Evolutionary conservation across 1,140 invertebrate species (phyloP).

Genomic region (Hormaphis cornu): DNA sequence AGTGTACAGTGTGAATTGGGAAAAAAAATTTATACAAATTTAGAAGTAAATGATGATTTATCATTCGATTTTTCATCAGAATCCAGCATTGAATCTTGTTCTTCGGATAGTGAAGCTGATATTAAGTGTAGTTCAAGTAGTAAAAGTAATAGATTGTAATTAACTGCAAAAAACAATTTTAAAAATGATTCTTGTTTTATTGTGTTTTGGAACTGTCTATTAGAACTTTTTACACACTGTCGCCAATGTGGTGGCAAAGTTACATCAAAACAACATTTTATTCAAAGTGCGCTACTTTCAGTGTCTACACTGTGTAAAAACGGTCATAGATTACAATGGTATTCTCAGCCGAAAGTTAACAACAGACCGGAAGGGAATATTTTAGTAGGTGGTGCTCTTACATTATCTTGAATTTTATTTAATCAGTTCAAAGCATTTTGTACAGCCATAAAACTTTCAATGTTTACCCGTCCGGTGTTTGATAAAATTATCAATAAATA

Average conservation of each 20-base stretch:
- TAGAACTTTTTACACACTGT: slow-evolving; percentile 3
- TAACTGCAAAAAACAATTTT: not conserved
- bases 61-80: not conserved
- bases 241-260: not conserved
- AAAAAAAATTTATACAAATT: not conserved
- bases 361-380: slow-evolving; percentile 5
- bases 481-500: slow-evolving; percentile 10
- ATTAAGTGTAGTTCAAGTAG: not conserved
- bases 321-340: not conserved
- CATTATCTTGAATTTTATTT: slow-evolving; percentile 2
- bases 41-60: not conserved
- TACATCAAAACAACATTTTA: not conserved
- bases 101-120: not conserved
- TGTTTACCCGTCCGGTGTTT: slow-evolving; percentile 4
- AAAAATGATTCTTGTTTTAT: not conserved
- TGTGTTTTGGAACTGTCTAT: slow-evolving; percentile 1
- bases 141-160: not conserved
- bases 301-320: slow-evolving; percentile 2
- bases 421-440: slow-evolving; percentile 15
- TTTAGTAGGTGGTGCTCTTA: not conserved
- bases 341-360: not conserved
- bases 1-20: slow-evolving; percentile 4
- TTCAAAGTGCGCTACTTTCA: not conserved
- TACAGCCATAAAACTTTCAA: slow-evolving; percentile 8
- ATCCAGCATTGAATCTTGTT: slow-evolving; percentile 1